These are phyloP conservation scores for Chelidonichthys spinosus DNA, from an alignment of 2,797 vertebrate species.

Conservation along the genomic window DNA sequence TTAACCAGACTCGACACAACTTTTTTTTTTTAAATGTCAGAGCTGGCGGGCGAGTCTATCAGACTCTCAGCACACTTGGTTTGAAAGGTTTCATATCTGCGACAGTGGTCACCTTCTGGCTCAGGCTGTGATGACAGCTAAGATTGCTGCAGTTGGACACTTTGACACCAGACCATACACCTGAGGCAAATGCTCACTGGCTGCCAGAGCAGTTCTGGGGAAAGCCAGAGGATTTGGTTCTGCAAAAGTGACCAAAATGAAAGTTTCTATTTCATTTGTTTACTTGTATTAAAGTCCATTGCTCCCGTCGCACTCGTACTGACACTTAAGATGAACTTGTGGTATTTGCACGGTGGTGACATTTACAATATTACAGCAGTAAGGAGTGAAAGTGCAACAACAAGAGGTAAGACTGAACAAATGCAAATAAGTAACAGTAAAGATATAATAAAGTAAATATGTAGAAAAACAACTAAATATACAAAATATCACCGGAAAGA, in stretches of 20 bases:
- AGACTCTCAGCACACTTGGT: conserved; percentile 33
- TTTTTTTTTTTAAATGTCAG: conserved; percentile 35
- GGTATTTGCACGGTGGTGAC: too few species aligned
- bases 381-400: too few species aligned
- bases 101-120: conserved; percentile 54
- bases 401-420: too few species aligned
- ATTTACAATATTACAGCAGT: too few species aligned
- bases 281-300: not conserved
- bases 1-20: conserved; percentile 20
- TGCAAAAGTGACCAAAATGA: conserved; percentile 1
- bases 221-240: not conserved
- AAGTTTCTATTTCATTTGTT: not conserved
- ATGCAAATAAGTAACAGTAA: too few species aligned
- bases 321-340: not conserved
- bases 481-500: too few species aligned
- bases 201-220: conserved; percentile 17
- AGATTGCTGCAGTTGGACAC: conserved; percentile 50
- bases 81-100: conserved; percentile 48
- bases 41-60: conserved; percentile 47
- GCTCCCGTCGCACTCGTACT: not conserved
- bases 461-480: too few species aligned
- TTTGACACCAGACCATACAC: conserved; percentile 43
- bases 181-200: conserved; percentile 26
- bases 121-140: conserved; percentile 40
- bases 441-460: too few species aligned